Conservation (phyloP, 2,113 vertebrate species). For the Phasianus colchicus region DNA sequence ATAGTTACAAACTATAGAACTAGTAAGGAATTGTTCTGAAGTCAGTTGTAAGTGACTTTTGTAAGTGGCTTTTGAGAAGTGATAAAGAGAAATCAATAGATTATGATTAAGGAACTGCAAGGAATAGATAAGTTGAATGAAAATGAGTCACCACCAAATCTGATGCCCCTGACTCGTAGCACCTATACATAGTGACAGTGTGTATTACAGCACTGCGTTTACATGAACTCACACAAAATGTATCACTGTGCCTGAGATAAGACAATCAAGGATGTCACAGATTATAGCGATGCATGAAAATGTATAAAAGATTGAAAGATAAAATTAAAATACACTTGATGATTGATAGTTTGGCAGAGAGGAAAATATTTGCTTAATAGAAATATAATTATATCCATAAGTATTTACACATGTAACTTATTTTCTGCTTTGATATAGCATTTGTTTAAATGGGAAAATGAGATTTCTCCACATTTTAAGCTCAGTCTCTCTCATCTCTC, state of each 20-base stretch:
- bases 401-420: background rate
- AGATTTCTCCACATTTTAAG: background rate
- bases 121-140: background rate
- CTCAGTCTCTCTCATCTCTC: background rate
- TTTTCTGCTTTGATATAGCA: background rate
- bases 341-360: background rate
- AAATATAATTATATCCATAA: background rate
- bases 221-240: background rate
- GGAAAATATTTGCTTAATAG: background rate
- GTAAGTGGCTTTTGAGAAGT: background rate
- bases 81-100: background rate
- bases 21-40: background rate
- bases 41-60: background rate
- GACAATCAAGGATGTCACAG: background rate
- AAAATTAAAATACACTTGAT: background rate
- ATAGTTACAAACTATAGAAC: background rate
- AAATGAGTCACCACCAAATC: background rate
- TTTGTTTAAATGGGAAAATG: background rate
- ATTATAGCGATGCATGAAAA: background rate
- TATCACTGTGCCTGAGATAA: accelerated
- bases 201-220: background rate
- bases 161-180: background rate
- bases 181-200: background rate
- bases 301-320: background rate
- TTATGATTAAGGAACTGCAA: background rate